Evolutionary conservation across 1,140 invertebrate genomes (phyloP).

Genomic region (Trinorchestia longiramus): DNA sequence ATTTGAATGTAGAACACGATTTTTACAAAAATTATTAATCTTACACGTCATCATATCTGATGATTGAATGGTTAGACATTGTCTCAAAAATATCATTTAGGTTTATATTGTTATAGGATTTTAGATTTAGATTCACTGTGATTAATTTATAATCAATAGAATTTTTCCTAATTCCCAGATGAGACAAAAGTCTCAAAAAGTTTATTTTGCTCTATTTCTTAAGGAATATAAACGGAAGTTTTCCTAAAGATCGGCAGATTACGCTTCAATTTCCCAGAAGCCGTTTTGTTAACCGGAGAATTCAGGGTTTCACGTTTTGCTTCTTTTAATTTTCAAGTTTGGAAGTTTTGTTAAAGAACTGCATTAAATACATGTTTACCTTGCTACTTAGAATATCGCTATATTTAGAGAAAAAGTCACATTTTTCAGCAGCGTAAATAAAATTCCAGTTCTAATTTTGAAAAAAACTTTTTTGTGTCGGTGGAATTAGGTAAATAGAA

Average conservation of each 20-base stretch:
- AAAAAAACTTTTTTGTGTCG: neutral
- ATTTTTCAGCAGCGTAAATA: neutral
- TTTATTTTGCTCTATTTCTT: too few relatives aligned
- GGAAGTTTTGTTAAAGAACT: neutral
- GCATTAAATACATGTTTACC: neutral
- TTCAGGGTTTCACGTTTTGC: neutral
- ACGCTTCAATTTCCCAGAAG: neutral
- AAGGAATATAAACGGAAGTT: neutral
- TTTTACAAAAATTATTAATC: too few relatives aligned
- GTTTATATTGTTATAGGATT: too few relatives aligned
- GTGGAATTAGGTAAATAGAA: neutral
- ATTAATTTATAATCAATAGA: neutral
- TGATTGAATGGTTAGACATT: too few relatives aligned
- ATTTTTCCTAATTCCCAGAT: neutral
- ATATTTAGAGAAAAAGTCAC: neutral
- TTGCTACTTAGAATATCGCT: neutral
- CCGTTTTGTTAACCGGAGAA: neutral
- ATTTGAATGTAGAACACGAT: too few relatives aligned
- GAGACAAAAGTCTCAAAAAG: neutral
- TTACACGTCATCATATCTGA: too few relatives aligned
- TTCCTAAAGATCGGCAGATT: neutral
- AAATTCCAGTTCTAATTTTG: neutral
- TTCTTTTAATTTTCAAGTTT: neutral
- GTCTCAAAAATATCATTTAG: too few relatives aligned
- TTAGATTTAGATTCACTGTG: neutral